phyloP scores from a whole-genome alignment of 2,797 vertebrate genomes.

The Neosilurus mollespiculum region DNA sequence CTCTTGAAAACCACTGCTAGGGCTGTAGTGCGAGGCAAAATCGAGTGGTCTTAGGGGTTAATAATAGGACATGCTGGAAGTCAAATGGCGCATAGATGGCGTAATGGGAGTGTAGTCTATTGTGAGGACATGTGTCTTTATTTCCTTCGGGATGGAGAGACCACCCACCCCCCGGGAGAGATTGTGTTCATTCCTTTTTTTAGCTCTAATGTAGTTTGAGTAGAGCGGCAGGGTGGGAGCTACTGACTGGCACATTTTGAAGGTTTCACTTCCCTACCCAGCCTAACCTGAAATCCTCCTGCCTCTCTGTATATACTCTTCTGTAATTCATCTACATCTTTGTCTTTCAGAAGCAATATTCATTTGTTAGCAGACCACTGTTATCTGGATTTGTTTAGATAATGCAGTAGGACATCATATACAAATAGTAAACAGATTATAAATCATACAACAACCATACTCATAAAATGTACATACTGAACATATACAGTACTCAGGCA shows the following conservation, averaged over 20 bases:
- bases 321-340: neutral
- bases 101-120: neutral
- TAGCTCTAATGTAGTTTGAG: slow-evolving; percentile 14
- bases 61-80: slow-evolving; percentile 2
- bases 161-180: neutral
- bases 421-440: no score
- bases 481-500: neutral
- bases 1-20: neutral
- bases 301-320: neutral
- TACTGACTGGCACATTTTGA: neutral
- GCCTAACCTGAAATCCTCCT: neutral
- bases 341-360: neutral
- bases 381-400: neutral
- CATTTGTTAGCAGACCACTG: neutral
- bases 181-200: slow-evolving; percentile 19
- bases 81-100: neutral
- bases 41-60: neutral
- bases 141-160: neutral
- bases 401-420: neutral
- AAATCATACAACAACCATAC: neutral
- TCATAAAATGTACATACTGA: neutral
- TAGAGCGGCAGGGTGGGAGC: neutral
- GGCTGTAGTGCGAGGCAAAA: neutral
- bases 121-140: neutral
- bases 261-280: neutral